Base-by-base conservation (phyloP, 2,888 invertebrate genomes). In the Spialia ferax region DNA sequence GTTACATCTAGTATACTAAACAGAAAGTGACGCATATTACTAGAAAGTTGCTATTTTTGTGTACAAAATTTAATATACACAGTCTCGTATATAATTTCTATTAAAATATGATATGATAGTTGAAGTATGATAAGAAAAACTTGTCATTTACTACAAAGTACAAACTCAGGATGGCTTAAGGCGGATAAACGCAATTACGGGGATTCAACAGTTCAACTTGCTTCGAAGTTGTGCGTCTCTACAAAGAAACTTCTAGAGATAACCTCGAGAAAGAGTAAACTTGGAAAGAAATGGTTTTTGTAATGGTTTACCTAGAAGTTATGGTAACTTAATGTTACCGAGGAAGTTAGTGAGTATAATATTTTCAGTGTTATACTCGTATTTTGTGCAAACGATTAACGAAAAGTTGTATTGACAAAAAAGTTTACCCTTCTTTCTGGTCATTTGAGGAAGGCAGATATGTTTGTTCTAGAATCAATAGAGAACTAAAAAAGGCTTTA, bases 271-370 rank as follows among this genome's bases (percentile, higher is more conserved):
- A 52, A 26, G n/a, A 26, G 22, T 52, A 22, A 22, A 22, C 73
- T 73, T 74, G 73, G 75, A 76, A 76, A 76, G 73, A 69, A 74
- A 76, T 70, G 48, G 48, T 75, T 75, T 69, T 38, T 65, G 68
- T 70, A 68, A 71, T 70, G 71, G 48, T 48, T 48, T 48, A 48
- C 48, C 20, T 20, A 48, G 20, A 48, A 48, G 20, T 48, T 48
- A 48, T 20, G 20, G 20, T 11, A 20, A 48, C 20, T 48, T 48
- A 20, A 48, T 48, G 11, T 48, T 48, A 18, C 48, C 11, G 2
- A 48, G 20, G 48, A 20, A 13, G 11, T 35, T 13, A 35, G 35
- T 35, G 11, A 1, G 13, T 35, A 35, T 48, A 38, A 38, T 38
- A n/a, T 1, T 1, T 38, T 38, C 7, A 18, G 8, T 45, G 8